Conservation (phyloP, 2,797 vertebrate species). For the Borostomias antarcticus region DNA sequence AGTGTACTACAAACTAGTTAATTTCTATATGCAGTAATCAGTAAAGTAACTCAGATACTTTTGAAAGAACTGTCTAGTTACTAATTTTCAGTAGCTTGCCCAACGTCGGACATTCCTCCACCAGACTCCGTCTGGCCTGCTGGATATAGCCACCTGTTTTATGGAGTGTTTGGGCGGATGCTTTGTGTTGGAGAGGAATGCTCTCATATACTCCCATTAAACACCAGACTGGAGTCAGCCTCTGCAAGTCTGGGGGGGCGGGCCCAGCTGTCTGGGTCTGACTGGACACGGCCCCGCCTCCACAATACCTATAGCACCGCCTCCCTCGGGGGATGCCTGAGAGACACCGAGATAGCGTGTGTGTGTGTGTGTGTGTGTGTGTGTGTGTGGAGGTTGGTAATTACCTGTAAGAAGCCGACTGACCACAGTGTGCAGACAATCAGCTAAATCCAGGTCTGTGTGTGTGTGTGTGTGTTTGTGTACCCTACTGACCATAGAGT, state of each 20-base stretch:
- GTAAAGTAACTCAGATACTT: too few species aligned
- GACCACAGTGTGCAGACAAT: constrained; percentile 52
- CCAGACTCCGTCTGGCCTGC: constrained; percentile 39
- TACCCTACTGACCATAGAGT: constrained; percentile 66
- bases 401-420: constrained; percentile 60
- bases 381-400: constrained; percentile 61
- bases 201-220: constrained; percentile 33
- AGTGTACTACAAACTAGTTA: too few species aligned
- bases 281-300: constrained; percentile 36
- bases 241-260: constrained; percentile 44
- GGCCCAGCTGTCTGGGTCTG: not conserved
- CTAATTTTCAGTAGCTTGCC: too few species aligned
- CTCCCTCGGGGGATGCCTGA: constrained; percentile 46
- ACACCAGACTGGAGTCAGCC: constrained; percentile 38
- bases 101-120: constrained; percentile 61
- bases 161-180: constrained; percentile 60
- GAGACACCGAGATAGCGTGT: constrained; percentile 39
- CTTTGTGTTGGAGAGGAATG: constrained; percentile 62
- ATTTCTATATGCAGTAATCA: too few species aligned
- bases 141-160: constrained; percentile 71
- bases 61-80: too few species aligned
- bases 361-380: too few species aligned
- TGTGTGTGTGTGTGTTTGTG: constrained; percentile 32
- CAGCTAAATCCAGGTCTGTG: too few species aligned
- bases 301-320: constrained; percentile 40